These are phyloP conservation scores for Laterallus jamaicensis DNA, from an alignment of 2,113 vertebrate species.

Conservation along the genomic window DNA sequence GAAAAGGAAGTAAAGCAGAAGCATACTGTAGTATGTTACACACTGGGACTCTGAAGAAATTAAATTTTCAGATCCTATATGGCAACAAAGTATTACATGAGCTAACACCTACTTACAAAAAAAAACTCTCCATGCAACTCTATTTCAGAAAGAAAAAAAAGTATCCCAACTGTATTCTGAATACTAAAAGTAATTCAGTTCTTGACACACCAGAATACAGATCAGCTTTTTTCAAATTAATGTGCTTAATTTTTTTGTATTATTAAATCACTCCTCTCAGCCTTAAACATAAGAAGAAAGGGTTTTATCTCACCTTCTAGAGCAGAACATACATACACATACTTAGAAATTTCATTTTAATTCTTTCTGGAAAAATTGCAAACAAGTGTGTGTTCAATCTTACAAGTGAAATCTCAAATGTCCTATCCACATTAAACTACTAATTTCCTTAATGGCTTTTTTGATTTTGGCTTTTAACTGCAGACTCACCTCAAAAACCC, in stretches of 20 bases:
- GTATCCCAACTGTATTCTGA: background rate
- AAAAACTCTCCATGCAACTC: background rate
- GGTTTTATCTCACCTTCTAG: background rate
- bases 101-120: background rate
- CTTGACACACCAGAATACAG: background rate
- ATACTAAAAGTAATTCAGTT: background rate
- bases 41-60: background rate
- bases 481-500: background rate
- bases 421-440: background rate
- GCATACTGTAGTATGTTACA: background rate
- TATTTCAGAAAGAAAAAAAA: background rate
- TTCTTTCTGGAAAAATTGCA: background rate
- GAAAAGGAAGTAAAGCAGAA: background rate
- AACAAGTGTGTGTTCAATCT: background rate
- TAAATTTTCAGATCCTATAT: background rate
- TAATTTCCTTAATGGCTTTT: conserved; percentile 35
- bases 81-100: background rate
- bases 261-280: background rate
- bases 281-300: background rate
- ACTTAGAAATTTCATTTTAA: background rate
- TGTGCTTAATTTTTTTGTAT: background rate
- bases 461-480: background rate
- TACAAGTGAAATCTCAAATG: conserved; percentile 6
- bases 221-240: background rate
- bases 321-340: background rate